Percentiles rank a stretch among this genome's conserved stretches.
phyloP scores from a whole-genome alignment of 2,113 vertebrate genomes.

The Oncorhynchus clarkii region DNA sequence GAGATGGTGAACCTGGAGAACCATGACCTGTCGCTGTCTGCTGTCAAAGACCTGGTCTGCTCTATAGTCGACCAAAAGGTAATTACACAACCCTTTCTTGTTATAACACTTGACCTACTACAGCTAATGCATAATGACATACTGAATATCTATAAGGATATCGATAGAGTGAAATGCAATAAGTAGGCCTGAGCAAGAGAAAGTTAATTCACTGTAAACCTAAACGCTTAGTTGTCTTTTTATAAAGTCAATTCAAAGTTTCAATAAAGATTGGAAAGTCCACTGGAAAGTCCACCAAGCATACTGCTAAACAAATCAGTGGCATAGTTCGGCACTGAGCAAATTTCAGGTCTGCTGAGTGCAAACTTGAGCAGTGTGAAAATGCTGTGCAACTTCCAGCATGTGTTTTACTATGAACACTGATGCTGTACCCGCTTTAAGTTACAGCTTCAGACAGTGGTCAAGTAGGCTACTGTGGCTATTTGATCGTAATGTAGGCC shows the following conservation, averaged over 20 bases:
- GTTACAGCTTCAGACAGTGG: too few species aligned
- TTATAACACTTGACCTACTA: neutral
- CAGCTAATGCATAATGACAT: neutral
- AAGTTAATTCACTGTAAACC: neutral
- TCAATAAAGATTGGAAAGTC: neutral
- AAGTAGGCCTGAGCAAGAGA: neutral
- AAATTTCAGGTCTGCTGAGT: neutral
- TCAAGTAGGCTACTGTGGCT: too few species aligned
- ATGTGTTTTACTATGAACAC: too few species aligned
- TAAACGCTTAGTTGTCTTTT: neutral
- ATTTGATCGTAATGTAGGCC: too few species aligned
- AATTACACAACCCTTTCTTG: constrained; percentile 29
- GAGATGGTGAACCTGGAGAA: constrained; percentile 95
- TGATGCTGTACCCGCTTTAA: too few species aligned
- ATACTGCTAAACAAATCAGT: neutral
- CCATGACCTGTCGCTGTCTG: constrained; percentile 88
- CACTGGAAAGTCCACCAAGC: neutral
- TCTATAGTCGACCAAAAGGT: constrained; percentile 99
- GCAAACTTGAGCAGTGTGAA: neutral
- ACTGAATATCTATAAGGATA: neutral
- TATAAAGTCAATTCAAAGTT: neutral
- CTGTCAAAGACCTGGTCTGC: constrained; percentile 94
- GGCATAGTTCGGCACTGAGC: too few species aligned
- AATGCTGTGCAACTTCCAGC: constrained; percentile 34
- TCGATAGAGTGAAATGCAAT: too few species aligned